Conservation (phyloP, 2,113 vertebrate species). For the Paradisaea rubra region DNA sequence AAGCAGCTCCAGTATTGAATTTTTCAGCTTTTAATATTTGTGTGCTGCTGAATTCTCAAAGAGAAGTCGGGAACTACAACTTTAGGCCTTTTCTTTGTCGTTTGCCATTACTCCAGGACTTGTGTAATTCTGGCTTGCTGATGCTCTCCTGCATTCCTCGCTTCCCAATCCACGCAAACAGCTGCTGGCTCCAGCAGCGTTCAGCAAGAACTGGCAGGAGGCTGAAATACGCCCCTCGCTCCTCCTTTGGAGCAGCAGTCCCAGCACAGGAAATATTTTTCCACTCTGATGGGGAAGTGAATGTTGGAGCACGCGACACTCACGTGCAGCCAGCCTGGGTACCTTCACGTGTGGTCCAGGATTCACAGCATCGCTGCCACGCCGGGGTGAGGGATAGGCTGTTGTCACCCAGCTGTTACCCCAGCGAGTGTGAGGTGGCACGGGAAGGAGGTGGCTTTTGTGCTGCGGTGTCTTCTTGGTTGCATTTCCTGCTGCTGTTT, state of each 20-base stretch:
- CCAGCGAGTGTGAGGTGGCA: not conserved
- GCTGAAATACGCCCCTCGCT: not conserved
- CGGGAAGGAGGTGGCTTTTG: not conserved
- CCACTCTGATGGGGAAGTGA: not conserved
- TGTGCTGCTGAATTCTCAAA: not conserved
- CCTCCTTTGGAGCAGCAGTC: not conserved
- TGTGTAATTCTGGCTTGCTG: not conserved
- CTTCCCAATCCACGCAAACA: not conserved
- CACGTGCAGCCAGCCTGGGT: rapidly evolving
- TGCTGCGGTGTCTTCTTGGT: not conserved
- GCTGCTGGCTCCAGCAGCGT: not conserved
- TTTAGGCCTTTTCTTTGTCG: not conserved
- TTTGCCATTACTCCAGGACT: not conserved
- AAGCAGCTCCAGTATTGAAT: not conserved
- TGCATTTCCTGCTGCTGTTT: not conserved
- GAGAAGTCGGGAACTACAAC: not conserved
- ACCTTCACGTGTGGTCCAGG: not conserved
- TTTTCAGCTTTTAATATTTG: not conserved
- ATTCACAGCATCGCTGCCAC: not conserved
- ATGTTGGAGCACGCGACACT: not conserved
- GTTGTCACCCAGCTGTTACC: not conserved
- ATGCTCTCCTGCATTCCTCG: not conserved
- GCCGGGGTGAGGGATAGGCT: not conserved
- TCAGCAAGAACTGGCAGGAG: not conserved
- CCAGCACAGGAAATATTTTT: not conserved